Evolutionary conservation across 2,888 invertebrate genomes (phyloP).

Genomic region (Hirtodrosophila cameraria): DNA sequence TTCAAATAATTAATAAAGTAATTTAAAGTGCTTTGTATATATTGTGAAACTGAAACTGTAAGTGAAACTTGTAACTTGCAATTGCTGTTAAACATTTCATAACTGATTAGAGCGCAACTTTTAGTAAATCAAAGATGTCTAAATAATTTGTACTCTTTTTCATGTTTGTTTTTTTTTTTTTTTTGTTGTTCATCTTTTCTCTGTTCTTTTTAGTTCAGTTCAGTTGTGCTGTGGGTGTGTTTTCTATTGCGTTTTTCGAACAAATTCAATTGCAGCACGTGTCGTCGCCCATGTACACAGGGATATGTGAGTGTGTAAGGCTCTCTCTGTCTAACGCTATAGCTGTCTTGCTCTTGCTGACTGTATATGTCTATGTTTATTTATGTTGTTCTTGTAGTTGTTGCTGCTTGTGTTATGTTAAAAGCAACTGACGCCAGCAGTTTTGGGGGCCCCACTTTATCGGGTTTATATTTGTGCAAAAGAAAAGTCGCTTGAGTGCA

Average conservation of each 20-base stretch:
- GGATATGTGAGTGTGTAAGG: slow-evolving; percentile 49
- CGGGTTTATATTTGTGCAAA: slow-evolving; percentile 67
- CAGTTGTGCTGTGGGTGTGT: slow-evolving; percentile 62
- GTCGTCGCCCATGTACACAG: slow-evolving; percentile 62
- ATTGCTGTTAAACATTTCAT: not conserved
- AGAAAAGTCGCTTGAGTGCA: slow-evolving; percentile 69
- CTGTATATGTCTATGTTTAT: slow-evolving; percentile 28
- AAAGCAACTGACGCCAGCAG: slow-evolving; percentile 78
- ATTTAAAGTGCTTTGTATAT: no score
- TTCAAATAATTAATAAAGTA: no score
- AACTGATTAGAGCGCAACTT: slow-evolving; percentile 17
- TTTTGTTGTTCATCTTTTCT: slow-evolving; percentile 20
- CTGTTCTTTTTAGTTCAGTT: slow-evolving; percentile 25
- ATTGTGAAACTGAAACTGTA: no score
- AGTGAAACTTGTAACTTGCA: no score
- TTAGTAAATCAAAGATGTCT: slow-evolving; percentile 12
- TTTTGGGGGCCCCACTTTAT: slow-evolving; percentile 60
- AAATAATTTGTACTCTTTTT: not conserved
- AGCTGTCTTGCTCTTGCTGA: not conserved
- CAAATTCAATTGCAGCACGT: slow-evolving; percentile 78
- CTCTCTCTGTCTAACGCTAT: not conserved
- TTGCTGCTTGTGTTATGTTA: slow-evolving; percentile 53
- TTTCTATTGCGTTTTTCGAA: slow-evolving; percentile 75
- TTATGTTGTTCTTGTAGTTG: slow-evolving; percentile 35
- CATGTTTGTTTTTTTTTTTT: slow-evolving; percentile 15